Conservation (phyloP, 2,113 vertebrate species). For the Sinocyclocheilus anshuiensis region DNA sequence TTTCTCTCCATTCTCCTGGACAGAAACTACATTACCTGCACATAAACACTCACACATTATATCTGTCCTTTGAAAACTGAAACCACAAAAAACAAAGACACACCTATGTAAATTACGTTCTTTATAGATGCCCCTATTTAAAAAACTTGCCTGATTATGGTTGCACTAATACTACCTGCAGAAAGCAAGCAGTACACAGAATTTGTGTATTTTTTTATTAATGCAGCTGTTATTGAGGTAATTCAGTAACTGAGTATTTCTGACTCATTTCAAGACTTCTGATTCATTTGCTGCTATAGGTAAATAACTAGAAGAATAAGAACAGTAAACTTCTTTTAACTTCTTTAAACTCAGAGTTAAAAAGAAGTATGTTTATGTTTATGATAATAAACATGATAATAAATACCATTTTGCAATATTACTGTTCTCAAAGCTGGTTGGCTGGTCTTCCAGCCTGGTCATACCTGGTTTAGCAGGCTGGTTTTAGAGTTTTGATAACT, state of each 20-base stretch:
- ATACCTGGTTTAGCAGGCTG: not conserved
- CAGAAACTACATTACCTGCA: conserved; percentile 87
- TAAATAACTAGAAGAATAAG: too few species aligned
- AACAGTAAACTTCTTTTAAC: too few species aligned
- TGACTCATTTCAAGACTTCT: too few species aligned
- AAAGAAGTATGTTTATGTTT: too few species aligned
- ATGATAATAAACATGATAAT: too few species aligned
- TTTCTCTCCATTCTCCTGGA: conserved; percentile 86
- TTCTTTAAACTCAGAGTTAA: too few species aligned
- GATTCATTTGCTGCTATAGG: too few species aligned
- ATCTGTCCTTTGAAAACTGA: not conserved
- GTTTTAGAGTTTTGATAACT: not conserved
- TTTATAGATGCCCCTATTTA: not conserved
- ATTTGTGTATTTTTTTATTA: not conserved
- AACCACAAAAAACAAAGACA: not conserved
- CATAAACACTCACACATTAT: conserved; percentile 41
- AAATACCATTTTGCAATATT: too few species aligned
- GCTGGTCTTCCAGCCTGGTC: not conserved
- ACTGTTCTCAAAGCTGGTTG: too few species aligned
- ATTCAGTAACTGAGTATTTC: not conserved
- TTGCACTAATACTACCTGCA: not conserved
- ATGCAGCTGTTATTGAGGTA: not conserved
- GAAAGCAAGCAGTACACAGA: not conserved
- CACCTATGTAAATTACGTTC: not conserved
- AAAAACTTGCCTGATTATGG: not conserved